These are phyloP conservation scores for Scaptodrosophila lebanonensis DNA, from an alignment of 1,140 invertebrate genomes.

Conservation along the genomic window DNA sequence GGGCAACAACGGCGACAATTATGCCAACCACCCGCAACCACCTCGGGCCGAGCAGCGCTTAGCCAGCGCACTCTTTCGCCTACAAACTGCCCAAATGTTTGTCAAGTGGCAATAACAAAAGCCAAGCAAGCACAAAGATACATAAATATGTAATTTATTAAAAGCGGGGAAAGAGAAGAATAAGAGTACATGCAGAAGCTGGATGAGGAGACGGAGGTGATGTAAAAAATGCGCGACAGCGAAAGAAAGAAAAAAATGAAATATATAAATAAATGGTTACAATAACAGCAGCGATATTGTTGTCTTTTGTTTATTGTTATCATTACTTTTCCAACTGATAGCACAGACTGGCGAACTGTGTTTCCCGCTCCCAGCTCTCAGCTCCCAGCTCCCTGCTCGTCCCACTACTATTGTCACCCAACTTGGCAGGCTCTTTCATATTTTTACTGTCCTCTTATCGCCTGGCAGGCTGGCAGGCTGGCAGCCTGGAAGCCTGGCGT, in stretches of 20 bases:
- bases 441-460: conserved; percentile 15
- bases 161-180: conserved; percentile 22
- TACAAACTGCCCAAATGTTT: conserved; percentile 13
- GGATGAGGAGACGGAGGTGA: no score
- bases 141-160: conserved; percentile 74
- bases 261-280: conserved; percentile 46
- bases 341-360: conserved; percentile 11
- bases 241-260: conserved; percentile 2
- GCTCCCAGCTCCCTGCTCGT: no score
- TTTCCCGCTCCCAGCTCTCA: conserved; percentile 5
- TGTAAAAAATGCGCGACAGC: not conserved
- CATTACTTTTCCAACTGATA: conserved; percentile 70
- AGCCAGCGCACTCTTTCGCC: no score
- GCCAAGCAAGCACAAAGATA: conserved; percentile 21
- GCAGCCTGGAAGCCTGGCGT: no score
- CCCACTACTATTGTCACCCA: no score
- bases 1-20: conserved; percentile 40
- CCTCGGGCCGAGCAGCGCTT: no score
- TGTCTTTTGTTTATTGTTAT: conserved; percentile 68
- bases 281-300: conserved; percentile 37
- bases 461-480: no score
- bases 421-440: conserved; percentile 9
- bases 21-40: conserved; percentile 49
- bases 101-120: conserved; percentile 1
- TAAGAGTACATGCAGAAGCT: not conserved